Base-by-base conservation (phyloP, 2,113 vertebrate species). In the Cephalopterus ornatus region DNA sequence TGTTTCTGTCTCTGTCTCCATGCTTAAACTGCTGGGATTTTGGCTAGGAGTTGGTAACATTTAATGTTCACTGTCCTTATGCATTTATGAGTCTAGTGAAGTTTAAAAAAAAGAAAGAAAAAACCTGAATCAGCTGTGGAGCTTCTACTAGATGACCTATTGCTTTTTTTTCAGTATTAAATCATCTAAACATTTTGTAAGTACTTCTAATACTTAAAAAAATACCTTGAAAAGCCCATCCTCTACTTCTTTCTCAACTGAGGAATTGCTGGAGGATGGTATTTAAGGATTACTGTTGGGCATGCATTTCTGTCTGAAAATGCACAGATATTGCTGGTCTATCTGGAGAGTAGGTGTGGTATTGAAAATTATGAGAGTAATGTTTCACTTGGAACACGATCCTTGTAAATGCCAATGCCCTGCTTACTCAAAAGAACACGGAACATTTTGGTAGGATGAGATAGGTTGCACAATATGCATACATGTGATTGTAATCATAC, bases 331-430 rank as follows among this genome's bases (percentile, higher is more conserved):
- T 27, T 42, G 80, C 5, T 11, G 49, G 28, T 61, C 62, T 84
- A 50, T 93, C 73, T 79, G 47, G 49, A 74, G 85, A 86, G 49
- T 61, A 93, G 94, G 94, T 92, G 95, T 88, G 96, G 94, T 85
- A 71, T 63, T 63, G 82, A 90, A 88, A 94, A 88, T 84, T 26
- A 63, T 1, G 28, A 76, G 79, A 80, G 83, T 91, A 70, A 32
- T 95, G 55, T 96, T 97, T 93, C 70, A 39, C 89, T 95, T 90
- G 95, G 82, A 95, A 93, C 16, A 14, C 1, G 30, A 87, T 85
- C 94, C 85, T 76, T 16, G 14, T 95, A 94, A 89, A 90, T 92
- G 95, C 85, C 96, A 90, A 0, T 85, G 85, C 89, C 66, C 16
- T 93, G 91, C 94, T 95, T 93, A 85, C 85, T 95, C 95, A 89